Evolutionary conservation across 1,140 invertebrate genomes (phyloP).

Genomic region (Neodiprion pinetum): DNA sequence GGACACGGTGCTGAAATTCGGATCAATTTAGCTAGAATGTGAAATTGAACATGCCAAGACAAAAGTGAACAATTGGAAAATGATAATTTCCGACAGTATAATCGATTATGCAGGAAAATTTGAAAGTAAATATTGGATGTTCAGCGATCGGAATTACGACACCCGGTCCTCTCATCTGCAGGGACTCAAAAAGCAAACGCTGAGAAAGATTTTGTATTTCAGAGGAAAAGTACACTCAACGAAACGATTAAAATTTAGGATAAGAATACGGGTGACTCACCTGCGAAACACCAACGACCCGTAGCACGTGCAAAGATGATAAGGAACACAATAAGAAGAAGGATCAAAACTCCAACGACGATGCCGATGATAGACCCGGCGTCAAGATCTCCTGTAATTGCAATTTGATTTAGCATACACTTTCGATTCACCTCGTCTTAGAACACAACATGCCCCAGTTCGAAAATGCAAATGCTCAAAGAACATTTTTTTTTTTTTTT

Average conservation of each 20-base stretch:
- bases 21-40: too few species aligned
- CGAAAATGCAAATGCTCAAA: not conserved
- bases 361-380: slow-evolving; percentile 79
- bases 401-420: slow-evolving; percentile 19
- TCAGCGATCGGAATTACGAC: too few species aligned
- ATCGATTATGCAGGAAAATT: too few species aligned
- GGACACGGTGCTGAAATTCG: too few species aligned
- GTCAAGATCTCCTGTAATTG: slow-evolving; percentile 70
- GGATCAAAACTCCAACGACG: slow-evolving; percentile 70
- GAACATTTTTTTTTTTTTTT: too few species aligned
- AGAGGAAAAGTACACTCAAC: not conserved
- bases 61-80: too few species aligned
- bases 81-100: too few species aligned
- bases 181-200: not conserved
- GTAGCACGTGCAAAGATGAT: slow-evolving; percentile 79
- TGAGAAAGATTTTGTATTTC: not conserved
- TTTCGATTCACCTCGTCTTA: not conserved
- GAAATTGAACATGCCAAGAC: too few species aligned
- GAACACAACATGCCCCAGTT: not conserved
- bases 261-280: slow-evolving; percentile 65
- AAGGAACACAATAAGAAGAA: slow-evolving; percentile 71
- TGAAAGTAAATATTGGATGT: too few species aligned
- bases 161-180: too few species aligned
- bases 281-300: slow-evolving; percentile 83
- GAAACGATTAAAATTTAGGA: not conserved